These are phyloP conservation scores for Mormyrops boulengeri DNA, from an alignment of 2,797 vertebrate genomes.

Conservation along the genomic window DNA sequence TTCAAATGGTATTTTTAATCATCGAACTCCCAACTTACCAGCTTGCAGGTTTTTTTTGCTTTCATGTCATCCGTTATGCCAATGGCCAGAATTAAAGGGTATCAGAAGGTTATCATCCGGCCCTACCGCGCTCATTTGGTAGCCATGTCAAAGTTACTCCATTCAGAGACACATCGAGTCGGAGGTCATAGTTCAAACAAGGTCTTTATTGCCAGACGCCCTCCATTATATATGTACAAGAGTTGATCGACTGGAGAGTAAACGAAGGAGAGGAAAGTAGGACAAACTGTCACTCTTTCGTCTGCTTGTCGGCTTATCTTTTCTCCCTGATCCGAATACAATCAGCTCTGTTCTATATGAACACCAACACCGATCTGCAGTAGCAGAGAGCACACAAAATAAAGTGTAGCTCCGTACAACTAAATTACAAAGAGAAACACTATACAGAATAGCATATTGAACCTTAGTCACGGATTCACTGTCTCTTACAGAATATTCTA, in stretches of 20 bases:
- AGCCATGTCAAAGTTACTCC: neutral
- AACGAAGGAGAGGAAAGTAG: neutral
- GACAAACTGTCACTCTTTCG: neutral
- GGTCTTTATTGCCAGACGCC: constrained; percentile 16
- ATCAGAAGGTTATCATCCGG: neutral
- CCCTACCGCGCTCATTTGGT: neutral
- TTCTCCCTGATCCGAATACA: neutral
- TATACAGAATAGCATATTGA: neutral
- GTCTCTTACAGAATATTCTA: neutral
- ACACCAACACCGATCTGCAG: constrained; percentile 7
- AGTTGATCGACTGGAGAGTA: neutral
- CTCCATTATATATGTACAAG: constrained; percentile 16
- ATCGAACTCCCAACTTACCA: neutral
- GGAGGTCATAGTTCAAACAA: constrained; percentile 1
- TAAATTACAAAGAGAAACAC: constrained; percentile 10
- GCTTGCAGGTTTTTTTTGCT: neutral
- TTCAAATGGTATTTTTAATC: neutral
- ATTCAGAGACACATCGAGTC: neutral
- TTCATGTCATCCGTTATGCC: neutral
- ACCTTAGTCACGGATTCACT: constrained; percentile 14
- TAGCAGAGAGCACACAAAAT: constrained; percentile 2
- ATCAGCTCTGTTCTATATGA: neutral
- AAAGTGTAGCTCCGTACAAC: neutral
- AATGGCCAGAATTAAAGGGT: neutral
- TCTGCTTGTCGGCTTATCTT: neutral